Evolutionary conservation across 2,888 invertebrate genomes (phyloP).

Genomic region (Papilio protenor): DNA sequence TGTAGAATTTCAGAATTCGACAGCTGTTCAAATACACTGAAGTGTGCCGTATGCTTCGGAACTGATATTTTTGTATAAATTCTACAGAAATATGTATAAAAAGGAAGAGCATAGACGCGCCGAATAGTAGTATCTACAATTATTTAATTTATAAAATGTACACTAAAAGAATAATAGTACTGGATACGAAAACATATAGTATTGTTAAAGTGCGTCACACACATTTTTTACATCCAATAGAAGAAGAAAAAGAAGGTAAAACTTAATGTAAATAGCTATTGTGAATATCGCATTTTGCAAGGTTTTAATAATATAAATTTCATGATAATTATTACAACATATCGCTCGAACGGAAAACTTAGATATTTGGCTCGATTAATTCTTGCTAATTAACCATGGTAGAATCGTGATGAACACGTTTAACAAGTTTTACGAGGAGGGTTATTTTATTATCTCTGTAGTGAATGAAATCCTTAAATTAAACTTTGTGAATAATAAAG

Average conservation of each 20-base stretch:
- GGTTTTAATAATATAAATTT: constrained; percentile 3
- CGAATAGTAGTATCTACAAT: neutral
- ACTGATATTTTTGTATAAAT: constrained; percentile 51
- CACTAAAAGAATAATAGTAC: constrained; percentile 65
- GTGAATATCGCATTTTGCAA: neutral
- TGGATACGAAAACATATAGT: constrained; percentile 68
- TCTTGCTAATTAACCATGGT: constrained; percentile 5
- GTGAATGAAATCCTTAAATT: constrained; percentile 41
- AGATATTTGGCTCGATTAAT: constrained; percentile 13
- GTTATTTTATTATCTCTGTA: constrained; percentile 51
- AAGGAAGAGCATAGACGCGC: constrained; percentile 14
- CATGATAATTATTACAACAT: neutral
- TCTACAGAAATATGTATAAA: constrained; percentile 31
- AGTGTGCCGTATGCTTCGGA: constrained; percentile 68
- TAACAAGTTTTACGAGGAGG: constrained; percentile 9
- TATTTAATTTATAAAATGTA: constrained; percentile 58
- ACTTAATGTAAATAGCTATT: constrained; percentile 11
- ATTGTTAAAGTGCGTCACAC: constrained; percentile 73
- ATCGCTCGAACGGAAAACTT: constrained; percentile 8
- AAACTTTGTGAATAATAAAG: constrained; percentile 42
- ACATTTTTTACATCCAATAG: constrained; percentile 70
- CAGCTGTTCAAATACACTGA: constrained; percentile 73
- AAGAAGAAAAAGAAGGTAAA: constrained; percentile 73
- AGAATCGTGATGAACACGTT: constrained; percentile 1
- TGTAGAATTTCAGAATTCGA: constrained; percentile 60